Evolutionary conservation across 1,140 invertebrate genomes (phyloP).

Genomic region (Aporrectodea caliginosa): DNA sequence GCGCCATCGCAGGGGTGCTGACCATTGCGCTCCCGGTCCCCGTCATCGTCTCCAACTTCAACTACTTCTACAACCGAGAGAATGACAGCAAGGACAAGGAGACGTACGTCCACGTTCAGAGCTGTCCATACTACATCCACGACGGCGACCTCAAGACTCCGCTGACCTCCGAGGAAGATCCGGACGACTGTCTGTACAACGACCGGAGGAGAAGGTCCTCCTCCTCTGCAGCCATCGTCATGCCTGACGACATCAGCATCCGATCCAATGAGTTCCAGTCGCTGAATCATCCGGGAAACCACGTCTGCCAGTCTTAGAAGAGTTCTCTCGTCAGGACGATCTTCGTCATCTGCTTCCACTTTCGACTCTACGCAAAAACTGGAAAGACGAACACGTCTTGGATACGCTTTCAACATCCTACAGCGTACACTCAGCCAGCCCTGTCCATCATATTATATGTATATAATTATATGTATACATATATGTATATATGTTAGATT

Average conservation of each 20-base stretch:
- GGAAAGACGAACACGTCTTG: no score
- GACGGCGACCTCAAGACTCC: not conserved
- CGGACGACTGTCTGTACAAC: no score
- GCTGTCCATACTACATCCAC: slow-evolving; percentile 42
- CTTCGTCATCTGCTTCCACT: not conserved
- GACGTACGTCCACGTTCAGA: slow-evolving; percentile 50
- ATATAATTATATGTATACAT: no score
- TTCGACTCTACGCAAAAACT: no score
- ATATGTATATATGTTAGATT: no score
- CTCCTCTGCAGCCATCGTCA: not conserved
- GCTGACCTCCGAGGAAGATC: no score
- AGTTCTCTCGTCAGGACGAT: not conserved
- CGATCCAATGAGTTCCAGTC: not conserved
- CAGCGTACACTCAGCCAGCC: no score
- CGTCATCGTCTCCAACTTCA: slow-evolving; percentile 19
- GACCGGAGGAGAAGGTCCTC: not conserved
- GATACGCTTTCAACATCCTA: no score
- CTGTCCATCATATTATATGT: no score
- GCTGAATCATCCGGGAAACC: not conserved
- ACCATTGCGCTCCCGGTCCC: slow-evolving; percentile 17
- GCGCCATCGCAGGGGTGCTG: slow-evolving; percentile 87
- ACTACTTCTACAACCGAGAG: slow-evolving; percentile 17
- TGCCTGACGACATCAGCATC: not conserved
- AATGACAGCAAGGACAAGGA: slow-evolving; percentile 52
- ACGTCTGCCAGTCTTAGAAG: not conserved